A percentile compares a stretch with the other conserved stretches of the same genome.
phyloP scores from a whole-genome alignment of 2,113 vertebrate genomes.

The Tamias sibiricus region DNA sequence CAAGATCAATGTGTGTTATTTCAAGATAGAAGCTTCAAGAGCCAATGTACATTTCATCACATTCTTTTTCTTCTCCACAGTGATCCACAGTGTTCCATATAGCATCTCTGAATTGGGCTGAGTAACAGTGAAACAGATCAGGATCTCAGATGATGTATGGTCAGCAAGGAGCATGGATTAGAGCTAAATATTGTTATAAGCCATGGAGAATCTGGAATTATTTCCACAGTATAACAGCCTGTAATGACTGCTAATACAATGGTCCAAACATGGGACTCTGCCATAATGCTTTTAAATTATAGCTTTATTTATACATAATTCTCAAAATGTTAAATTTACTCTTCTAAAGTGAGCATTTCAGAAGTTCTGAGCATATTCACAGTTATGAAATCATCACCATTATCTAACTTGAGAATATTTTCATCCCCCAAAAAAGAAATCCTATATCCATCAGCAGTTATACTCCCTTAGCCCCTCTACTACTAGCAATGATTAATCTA shows the following conservation, averaged over 20 bases:
- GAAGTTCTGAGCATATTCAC: not conserved
- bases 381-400: not conserved
- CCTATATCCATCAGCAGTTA: not conserved
- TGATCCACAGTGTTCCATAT: not conserved
- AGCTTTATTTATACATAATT: not conserved
- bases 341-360: not conserved
- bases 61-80: not conserved
- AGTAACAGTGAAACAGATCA: not conserved
- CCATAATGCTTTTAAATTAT: not conserved
- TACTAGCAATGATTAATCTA: not conserved
- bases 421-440: not conserved
- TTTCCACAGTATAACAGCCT: not conserved
- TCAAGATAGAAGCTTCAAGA: not conserved
- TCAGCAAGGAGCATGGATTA: not conserved
- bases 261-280: not conserved
- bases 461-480: not conserved
- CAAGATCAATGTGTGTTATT: not conserved
- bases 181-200: not conserved
- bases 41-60: not conserved
- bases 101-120: not conserved
- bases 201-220: not conserved
- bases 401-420: constrained; percentile 26
- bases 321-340: not conserved
- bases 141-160: not conserved
- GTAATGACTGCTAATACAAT: not conserved